Evolutionary conservation across 1,140 invertebrate genomes (phyloP), one percentile per base, ranked within the genome.

Genomic region (Eubasilissa regina): DNA sequence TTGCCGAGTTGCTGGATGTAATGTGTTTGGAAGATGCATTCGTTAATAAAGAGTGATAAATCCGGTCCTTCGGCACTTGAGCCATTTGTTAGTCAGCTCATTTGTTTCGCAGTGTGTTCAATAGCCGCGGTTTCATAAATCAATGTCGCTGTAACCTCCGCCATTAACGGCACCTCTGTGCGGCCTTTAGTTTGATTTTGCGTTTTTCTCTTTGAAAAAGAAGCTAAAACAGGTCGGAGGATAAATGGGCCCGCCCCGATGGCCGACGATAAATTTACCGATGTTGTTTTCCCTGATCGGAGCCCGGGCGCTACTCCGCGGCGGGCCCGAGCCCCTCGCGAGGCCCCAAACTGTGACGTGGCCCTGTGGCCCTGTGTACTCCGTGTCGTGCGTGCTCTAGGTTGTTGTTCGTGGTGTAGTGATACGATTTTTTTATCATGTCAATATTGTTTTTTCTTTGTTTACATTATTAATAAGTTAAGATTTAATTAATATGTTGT

Each of bases 341-440:
- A 64, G 75, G 70, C 73, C 74, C 51, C 45, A 81, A 51, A 77
- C 77, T 81, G 77, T 81, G 80, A 44, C 45, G 66, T 68, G 56
- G 60, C 73, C 19, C 68, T 51, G 78, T 80, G 75, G 78, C 75
- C 73, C 56, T 82, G 78, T 82, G 19, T 73, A 25, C 75, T 80
- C 68, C 81, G 78, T 87, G 86, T 89, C 89, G 88, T 89, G 87
- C 88, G 88, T 89, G 87, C 86, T 83, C 85, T 89, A 89, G 88
- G 88, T 85, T 89, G 86, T 87, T 86, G 81, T 82, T 82, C 81
- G 81, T 82, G 81, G 78, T 82, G 81, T 82, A 82, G 81, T 80
- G 75, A 82, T 78, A 76, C 73, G 56, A 78, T 81, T 78, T 81
- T 73, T 79, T 78, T 81, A 64, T 73, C 68, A 78, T 81, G 78